Conservation (phyloP, 2,113 vertebrate species). For the Cebus imitator region DNA sequence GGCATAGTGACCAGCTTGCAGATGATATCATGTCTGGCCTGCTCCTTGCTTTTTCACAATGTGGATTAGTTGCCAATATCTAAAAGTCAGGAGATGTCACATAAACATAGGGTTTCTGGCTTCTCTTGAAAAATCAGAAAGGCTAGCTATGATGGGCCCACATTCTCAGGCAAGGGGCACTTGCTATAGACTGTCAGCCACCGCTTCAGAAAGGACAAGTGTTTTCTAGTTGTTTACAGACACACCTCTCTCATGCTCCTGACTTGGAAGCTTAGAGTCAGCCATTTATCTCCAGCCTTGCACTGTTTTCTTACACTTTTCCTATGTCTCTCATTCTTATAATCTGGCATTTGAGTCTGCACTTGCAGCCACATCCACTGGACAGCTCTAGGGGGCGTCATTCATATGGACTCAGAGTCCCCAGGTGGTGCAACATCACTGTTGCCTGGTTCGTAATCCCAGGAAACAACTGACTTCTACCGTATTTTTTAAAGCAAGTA, state of each 20-base stretch:
- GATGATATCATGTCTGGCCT: background rate
- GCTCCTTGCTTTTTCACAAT: background rate
- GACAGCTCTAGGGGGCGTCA: background rate
- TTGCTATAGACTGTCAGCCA: fast-evolving
- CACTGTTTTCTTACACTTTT: background rate
- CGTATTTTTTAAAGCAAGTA: background rate
- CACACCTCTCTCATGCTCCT: background rate
- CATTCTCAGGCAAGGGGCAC: background rate
- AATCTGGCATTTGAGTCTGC: background rate
- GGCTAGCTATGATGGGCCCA: background rate
- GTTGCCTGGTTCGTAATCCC: background rate
- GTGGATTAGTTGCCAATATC: background rate
- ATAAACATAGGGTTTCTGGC: background rate
- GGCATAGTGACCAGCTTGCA: background rate
- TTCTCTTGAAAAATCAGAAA: background rate
- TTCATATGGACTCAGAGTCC: background rate
- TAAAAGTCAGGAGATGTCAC: background rate
- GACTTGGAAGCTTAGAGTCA: background rate
- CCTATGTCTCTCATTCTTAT: background rate
- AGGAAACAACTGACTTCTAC: background rate
- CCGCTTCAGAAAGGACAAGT: background rate
- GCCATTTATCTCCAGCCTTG: background rate
- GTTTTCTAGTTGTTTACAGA: background rate
- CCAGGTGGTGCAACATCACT: too few species aligned
- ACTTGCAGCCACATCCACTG: too few species aligned